phyloP scores from a whole-genome alignment of 2,888 invertebrate genomes.

The Bimastos eiseni region DNA sequence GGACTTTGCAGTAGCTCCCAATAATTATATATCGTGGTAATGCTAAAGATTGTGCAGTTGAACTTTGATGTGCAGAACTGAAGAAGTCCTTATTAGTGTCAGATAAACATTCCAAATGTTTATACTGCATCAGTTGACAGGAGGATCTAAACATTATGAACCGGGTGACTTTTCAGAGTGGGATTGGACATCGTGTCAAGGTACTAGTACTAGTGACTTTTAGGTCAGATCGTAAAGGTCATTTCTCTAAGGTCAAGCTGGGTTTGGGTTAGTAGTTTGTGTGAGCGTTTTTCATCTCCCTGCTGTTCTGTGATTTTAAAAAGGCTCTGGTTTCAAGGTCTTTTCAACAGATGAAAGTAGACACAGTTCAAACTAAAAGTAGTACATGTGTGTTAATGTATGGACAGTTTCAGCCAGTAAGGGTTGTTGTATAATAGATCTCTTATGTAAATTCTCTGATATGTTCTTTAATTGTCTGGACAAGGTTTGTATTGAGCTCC shows the following conservation, averaged over 20 bases:
- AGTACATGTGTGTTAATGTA: no score
- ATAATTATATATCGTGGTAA: not conserved
- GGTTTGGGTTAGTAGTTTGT: not conserved
- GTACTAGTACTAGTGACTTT: not conserved
- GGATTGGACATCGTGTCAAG: not conserved
- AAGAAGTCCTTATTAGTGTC: not conserved
- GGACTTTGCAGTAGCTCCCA: not conserved
- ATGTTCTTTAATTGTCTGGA: not conserved
- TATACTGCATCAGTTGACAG: not conserved
- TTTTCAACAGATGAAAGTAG: not conserved
- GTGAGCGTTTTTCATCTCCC: not conserved
- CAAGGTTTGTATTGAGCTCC: not conserved
- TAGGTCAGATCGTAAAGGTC: not conserved
- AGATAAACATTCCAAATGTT: not conserved
- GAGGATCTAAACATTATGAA: not conserved
- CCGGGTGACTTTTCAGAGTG: not conserved
- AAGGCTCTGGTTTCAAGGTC: not conserved
- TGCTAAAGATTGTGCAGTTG: not conserved
- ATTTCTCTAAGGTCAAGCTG: not conserved
- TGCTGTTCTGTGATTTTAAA: not conserved
- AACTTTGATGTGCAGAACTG: not conserved
- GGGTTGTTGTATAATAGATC: not conserved
- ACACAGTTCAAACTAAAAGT: not conserved
- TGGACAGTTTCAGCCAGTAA: not conserved
- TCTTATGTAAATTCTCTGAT: not conserved